A percentile compares a stretch with the other conserved stretches of the same genome.
Conservation (phyloP, 2,888 invertebrate genomes). For the Stenchaetothrips biformis region DNA sequence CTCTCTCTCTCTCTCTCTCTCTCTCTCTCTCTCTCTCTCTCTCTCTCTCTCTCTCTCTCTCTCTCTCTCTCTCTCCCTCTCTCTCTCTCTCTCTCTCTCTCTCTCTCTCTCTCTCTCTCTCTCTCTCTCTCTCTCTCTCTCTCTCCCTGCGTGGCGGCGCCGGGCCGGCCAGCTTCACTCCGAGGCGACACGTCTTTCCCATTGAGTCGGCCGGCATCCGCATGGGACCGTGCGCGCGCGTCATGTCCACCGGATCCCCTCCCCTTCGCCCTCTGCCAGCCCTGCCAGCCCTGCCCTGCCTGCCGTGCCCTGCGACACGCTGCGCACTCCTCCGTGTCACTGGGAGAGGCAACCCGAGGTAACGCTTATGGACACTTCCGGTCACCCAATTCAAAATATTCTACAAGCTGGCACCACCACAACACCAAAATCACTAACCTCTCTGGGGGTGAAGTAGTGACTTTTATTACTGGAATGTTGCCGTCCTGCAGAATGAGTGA, state of each 20-base stretch:
- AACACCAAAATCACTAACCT: neutral
- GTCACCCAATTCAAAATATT: too few relatives aligned
- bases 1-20: neutral
- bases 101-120: neutral
- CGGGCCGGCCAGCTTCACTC: constrained; percentile 1
- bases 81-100: neutral
- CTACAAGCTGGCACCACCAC: too few relatives aligned
- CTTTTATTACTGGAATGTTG: too few relatives aligned
- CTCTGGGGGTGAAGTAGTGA: neutral
- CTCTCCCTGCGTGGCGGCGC: neutral
- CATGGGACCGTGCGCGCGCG: neutral
- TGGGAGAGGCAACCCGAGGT: neutral
- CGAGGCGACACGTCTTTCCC: constrained; percentile 13
- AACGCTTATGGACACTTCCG: too few relatives aligned
- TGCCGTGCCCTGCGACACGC: neutral
- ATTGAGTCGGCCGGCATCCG: neutral
- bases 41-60: neutral
- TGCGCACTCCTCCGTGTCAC: neutral
- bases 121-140: neutral
- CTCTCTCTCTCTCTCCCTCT: neutral
- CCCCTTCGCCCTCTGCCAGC: too few relatives aligned
- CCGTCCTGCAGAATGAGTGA: too few relatives aligned
- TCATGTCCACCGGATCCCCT: too few relatives aligned
- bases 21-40: too few relatives aligned
- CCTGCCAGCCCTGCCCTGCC: neutral